Evolutionary conservation across 2,113 vertebrate genomes (phyloP).

Genomic region (Galbula dea): DNA sequence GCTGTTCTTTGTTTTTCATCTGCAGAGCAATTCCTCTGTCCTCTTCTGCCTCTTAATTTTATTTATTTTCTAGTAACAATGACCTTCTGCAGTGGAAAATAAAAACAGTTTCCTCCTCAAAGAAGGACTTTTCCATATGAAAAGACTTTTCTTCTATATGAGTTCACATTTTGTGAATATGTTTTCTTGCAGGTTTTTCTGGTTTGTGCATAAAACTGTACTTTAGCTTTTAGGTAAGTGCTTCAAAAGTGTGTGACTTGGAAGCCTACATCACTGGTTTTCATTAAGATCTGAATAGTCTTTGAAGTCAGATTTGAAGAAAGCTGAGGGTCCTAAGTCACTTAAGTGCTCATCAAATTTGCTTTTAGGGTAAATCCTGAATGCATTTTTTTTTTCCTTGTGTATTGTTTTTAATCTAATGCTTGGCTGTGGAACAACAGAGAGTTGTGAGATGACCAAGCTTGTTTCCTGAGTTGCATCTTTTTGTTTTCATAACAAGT

Average conservation of each 20-base stretch:
- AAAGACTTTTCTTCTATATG: background rate
- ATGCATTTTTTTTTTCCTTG: background rate
- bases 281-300: background rate
- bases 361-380: background rate
- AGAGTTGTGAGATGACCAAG: slow-evolving; percentile 38
- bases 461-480: slow-evolving; percentile 52
- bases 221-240: background rate
- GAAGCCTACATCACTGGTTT: background rate
- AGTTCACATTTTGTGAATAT: background rate
- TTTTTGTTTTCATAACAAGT: slow-evolving; percentile 43
- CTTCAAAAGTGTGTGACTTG: background rate
- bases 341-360: background rate
- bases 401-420: background rate
- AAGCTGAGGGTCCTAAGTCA: background rate
- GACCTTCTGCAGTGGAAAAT: slow-evolving; percentile 27
- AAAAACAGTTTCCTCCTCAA: background rate
- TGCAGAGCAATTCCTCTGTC: slow-evolving; percentile 31
- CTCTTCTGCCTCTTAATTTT: slow-evolving; percentile 32
- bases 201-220: background rate
- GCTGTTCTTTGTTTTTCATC: slow-evolving; percentile 45
- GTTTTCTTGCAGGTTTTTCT: background rate
- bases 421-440: background rate
- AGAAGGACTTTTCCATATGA: background rate
- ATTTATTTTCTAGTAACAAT: slow-evolving; percentile 31
- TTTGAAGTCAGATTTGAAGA: background rate